Evolutionary conservation across 2,113 vertebrate species (phyloP), one percentile per base, ranked within the genome.

Genomic region (Melanerpes aurifrons): DNA sequence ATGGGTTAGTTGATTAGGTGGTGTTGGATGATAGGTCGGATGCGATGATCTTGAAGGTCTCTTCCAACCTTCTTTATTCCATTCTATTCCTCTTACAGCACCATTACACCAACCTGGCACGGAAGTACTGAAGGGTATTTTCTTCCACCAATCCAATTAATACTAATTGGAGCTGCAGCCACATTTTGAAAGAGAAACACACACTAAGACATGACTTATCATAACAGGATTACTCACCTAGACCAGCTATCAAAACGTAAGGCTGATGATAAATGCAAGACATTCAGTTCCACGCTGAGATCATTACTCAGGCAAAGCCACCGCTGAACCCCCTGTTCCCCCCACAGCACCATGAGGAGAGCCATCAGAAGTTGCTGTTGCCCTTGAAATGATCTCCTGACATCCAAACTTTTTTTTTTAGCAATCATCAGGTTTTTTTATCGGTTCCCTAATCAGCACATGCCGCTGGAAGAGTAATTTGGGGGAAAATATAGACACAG

Each of bases 101-200:
- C 6, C 50, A 7, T n/a, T 45, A 32, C 63, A 31, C 26, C n/a
- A 71, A 70, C 68, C 62, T 3, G 43, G 35, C 87, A 66, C 1
- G 3, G 31, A 67, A 86, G 68, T 61, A 50, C 70, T 77, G 19
- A 82, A 92, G 56, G 87, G 64, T 86, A 80, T 85, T 85, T 69
- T 58, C 53, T 80, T 93, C 89, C 83, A 90, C 64, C 90, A 96
- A 95, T 92, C 58, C 84, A 89, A 77, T 95, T 85, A 94, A 56
- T 57, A 88, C 76, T 90, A 92, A 92, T 73, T 74, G 56, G 77
- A 92, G 92, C 77, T 77, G 45, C 67, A 92, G 20, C 56, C 88
- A 90, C 56, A 3, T 93, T 93, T 89, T 47, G 77, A 89, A 95
- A 90, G 84, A 92, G 91, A 93, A 93, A 91, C 56, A 7, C 37